A percentile compares a stretch with the other conserved stretches of the same genome.
These are phyloP conservation scores for Caranx ignobilis DNA, from an alignment of 2,113 vertebrate species.

Conservation along the genomic window DNA sequence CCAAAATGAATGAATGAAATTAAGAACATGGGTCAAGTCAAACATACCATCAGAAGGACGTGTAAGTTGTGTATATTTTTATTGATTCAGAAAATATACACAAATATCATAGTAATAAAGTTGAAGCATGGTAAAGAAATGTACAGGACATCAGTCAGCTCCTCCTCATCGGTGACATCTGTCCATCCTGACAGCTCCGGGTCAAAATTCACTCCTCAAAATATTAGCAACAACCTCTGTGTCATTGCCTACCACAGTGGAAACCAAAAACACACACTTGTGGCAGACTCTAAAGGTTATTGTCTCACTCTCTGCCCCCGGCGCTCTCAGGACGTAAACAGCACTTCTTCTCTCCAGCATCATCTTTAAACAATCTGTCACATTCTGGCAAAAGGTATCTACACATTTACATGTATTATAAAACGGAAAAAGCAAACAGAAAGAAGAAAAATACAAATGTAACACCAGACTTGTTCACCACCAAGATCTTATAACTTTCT, in stretches of 20 bases:
- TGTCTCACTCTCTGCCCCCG: slow-evolving; percentile 13
- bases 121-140: slow-evolving; percentile 79
- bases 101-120: slow-evolving; percentile 82
- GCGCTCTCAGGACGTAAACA: slow-evolving; percentile 33
- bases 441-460: slow-evolving; percentile 42
- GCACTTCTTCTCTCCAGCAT: slow-evolving; percentile 48
- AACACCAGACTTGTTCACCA: slow-evolving; percentile 61
- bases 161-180: slow-evolving; percentile 26
- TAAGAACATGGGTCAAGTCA: neutral
- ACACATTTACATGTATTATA: slow-evolving; percentile 68
- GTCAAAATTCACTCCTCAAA: slow-evolving; percentile 17
- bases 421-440: slow-evolving; percentile 36
- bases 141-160: slow-evolving; percentile 76
- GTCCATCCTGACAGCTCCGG: slow-evolving; percentile 53
- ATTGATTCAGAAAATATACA: slow-evolving; percentile 85
- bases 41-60: slow-evolving; percentile 2
- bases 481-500: slow-evolving; percentile 57
- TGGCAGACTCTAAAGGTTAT: slow-evolving; percentile 58
- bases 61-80: slow-evolving; percentile 77
- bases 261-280: slow-evolving; percentile 26
- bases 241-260: slow-evolving; percentile 62
- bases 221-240: slow-evolving; percentile 38
- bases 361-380: slow-evolving; percentile 63
- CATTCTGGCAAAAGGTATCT: slow-evolving; percentile 72
- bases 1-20: neutral